Evolutionary conservation across 2,113 vertebrate species (phyloP), one percentile per base, ranked within the genome.

Genomic region (Aegithalos caudatus): DNA sequence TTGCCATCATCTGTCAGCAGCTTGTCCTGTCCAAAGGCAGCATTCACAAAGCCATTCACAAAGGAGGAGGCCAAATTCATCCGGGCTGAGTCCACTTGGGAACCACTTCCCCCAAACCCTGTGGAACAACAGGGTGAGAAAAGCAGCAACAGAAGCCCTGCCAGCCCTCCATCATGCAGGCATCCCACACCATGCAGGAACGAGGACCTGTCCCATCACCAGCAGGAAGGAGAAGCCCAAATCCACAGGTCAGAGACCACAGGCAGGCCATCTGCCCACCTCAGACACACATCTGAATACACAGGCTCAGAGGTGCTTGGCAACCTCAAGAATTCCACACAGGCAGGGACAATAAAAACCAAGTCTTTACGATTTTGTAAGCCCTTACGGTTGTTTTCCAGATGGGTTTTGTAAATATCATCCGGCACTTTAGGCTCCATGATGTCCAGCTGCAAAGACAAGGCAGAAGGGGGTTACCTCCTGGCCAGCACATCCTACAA

Each of bases 381-480:
- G 47, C 44, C 24, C 99, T 99, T 96, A 99, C 99, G 97, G 97
- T 99, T 99, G 97, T 99, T 99, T 97, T 99, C 99, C 95, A 99
- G 97, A 91, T 99, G 99, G 5, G 99, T 99, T 98, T 99, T 99
- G 95, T 99, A 99, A 97, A 99, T 99, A 92, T 99, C 99, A 7
- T 99, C 99, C 1, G 99, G 99, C 48, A 99, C 99, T 98, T 99
- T 99, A 91, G 99, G 99, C 93, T 99, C 99, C 99, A 99, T 99
- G 94, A 99, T 99, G 85, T 99, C 99, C 97, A 99, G 97, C 99
- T 99, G 90, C 56, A 90, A 50, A 96, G 69, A 95, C 72, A 82
- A 83, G 40, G 11, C 24, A 96, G 38, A 80, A 74, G 9, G 16
- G 5, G 6, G 10, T 93, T 74, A 94, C 9, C 50, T n/a, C 76